These are phyloP conservation scores for Euura lappo DNA, from an alignment of 1,140 invertebrate genomes.

Conservation along the genomic window DNA sequence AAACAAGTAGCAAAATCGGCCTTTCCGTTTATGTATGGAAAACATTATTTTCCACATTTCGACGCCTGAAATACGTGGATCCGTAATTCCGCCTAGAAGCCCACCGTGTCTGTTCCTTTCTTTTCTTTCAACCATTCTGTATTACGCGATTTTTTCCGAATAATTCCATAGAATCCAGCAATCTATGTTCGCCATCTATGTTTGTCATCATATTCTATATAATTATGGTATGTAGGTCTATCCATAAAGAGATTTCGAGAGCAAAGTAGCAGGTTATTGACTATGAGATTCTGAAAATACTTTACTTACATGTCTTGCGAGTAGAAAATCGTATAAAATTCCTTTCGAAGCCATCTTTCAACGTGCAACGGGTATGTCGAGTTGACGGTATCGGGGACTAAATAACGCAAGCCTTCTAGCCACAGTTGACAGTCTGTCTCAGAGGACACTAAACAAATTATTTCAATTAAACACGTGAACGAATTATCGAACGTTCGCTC, in stretches of 20 bases:
- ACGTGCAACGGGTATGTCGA: conserved; percentile 80
- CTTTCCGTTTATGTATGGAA: conserved; percentile 23
- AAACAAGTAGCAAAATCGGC: neutral
- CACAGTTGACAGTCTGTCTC: conserved; percentile 82
- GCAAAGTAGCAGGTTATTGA: neutral
- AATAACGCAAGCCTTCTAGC: conserved; percentile 75
- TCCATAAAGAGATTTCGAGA: neutral
- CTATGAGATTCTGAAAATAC: neutral
- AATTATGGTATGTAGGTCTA: conserved; percentile 14
- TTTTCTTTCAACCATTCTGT: too few relatives aligned
- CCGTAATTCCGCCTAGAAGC: too few relatives aligned
- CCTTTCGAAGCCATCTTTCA: conserved; percentile 84
- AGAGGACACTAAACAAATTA: conserved; percentile 67
- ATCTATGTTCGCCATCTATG: too few relatives aligned
- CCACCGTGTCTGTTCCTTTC: too few relatives aligned
- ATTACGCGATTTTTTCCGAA: too few relatives aligned
- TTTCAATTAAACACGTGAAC: conserved; percentile 16
- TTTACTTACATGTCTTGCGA: conserved; percentile 68
- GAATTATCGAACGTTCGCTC: conserved; percentile 6
- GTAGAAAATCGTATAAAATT: conserved; percentile 86
- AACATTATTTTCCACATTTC: too few relatives aligned
- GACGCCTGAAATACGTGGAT: too few relatives aligned
- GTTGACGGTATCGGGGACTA: conserved; percentile 74
- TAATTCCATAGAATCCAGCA: too few relatives aligned
- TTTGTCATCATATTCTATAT: too few relatives aligned